These are phyloP conservation scores for Drosophila albomicans DNA, from an alignment of 1,140 invertebrate genomes.

Conservation along the genomic window DNA sequence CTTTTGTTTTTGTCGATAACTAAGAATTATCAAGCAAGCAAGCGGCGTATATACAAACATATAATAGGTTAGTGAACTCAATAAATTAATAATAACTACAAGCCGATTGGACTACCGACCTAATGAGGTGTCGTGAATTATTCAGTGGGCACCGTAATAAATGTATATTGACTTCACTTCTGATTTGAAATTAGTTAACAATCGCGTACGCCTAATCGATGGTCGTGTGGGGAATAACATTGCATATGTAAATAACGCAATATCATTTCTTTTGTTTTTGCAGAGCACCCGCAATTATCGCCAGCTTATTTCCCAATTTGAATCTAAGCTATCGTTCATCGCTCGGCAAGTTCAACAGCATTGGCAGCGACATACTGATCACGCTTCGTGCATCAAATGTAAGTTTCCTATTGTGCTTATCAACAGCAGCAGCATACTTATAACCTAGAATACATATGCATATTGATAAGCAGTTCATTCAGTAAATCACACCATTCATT, in stretches of 20 bases:
- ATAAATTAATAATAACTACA: constrained; percentile 40
- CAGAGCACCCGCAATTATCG: constrained; percentile 77
- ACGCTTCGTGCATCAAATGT: constrained; percentile 74
- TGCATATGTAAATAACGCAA: constrained; percentile 8
- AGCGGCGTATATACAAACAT: constrained; percentile 34
- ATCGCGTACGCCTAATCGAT: constrained; percentile 1
- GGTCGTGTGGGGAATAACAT: background rate
- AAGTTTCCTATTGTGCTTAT: constrained; percentile 57
- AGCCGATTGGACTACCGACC: constrained; percentile 61
- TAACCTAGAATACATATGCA: constrained; percentile 44
- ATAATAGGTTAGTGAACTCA: constrained; percentile 47
- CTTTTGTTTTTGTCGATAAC: constrained; percentile 58
- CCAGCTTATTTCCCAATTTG: constrained; percentile 77
- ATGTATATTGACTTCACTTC: constrained; percentile 52
- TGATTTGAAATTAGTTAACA: constrained; percentile 37
- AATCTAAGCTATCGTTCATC: constrained; percentile 79
- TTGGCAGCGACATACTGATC: constrained; percentile 73
- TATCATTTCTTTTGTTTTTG: constrained; percentile 55
- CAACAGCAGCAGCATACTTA: constrained; percentile 23
- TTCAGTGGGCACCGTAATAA: constrained; percentile 25
- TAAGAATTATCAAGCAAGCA: constrained; percentile 64
- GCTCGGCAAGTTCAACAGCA: constrained; percentile 75
- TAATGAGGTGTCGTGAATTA: constrained; percentile 31
- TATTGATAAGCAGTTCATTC: constrained; percentile 63
- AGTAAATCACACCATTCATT: constrained; percentile 46